phyloP scores from a whole-genome alignment of 1,140 invertebrate genomes.

The Leptopilina clavipes region DNA sequence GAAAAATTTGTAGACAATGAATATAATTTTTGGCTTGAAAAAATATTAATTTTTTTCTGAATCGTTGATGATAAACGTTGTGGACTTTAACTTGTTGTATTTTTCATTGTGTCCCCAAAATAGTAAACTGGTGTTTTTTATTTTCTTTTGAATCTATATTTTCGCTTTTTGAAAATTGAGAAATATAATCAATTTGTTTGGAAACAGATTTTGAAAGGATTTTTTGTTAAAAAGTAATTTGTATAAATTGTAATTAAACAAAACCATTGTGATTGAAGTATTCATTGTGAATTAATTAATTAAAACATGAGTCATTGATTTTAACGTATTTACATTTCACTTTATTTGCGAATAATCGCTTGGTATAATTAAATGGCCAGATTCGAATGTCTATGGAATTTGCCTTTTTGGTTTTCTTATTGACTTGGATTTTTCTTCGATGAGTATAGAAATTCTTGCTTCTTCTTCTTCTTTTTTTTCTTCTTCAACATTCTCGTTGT shows the following conservation, averaged over 20 bases:
- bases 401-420: neutral
- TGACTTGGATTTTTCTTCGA: neutral
- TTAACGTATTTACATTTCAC: neutral
- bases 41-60: too few relatives aligned
- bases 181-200: neutral
- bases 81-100: too few relatives aligned
- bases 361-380: neutral
- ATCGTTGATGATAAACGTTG: too few relatives aligned
- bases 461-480: neutral
- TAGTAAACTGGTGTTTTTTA: neutral
- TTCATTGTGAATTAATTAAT: constrained; percentile 12
- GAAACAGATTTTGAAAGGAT: neutral
- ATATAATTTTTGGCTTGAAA: too few relatives aligned
- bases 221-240: too few relatives aligned
- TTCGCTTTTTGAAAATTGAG: neutral
- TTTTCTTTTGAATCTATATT: neutral
- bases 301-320: constrained; percentile 24
- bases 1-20: too few relatives aligned
- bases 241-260: neutral
- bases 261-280: neutral
- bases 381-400: neutral
- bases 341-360: constrained; percentile 2
- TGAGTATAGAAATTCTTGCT: neutral
- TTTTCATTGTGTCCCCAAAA: too few relatives aligned
- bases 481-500: neutral